Evolutionary conservation across 2,113 vertebrate genomes (phyloP).

Genomic region (Actenoides hombroni): DNA sequence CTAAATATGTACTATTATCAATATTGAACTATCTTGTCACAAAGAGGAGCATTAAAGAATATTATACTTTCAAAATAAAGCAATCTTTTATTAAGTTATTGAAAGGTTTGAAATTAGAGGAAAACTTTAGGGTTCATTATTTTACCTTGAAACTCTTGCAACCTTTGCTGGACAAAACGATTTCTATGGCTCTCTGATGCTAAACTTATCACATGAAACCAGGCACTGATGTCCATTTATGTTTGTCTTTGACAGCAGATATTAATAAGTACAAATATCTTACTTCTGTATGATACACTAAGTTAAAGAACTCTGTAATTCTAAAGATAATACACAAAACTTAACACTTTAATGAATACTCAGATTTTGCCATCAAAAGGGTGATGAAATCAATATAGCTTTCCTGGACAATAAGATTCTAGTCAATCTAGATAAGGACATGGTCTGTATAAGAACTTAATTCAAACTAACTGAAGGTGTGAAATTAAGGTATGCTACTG

Average conservation of each 20-base stretch:
- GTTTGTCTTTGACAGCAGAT: background rate
- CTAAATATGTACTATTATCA: background rate
- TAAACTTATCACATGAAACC: background rate
- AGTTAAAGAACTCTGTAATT: background rate
- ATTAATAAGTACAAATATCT: background rate
- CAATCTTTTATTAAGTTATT: background rate
- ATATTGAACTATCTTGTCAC: background rate
- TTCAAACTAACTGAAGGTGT: background rate
- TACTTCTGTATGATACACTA: background rate
- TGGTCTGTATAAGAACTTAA: background rate
- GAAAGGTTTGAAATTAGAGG: background rate
- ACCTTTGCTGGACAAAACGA: background rate
- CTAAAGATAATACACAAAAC: background rate
- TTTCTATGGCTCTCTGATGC: background rate
- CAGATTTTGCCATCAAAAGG: background rate
- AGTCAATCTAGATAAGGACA: background rate
- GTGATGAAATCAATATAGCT: background rate
- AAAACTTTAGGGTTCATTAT: background rate
- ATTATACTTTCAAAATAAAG: background rate
- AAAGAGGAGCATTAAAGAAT: background rate
- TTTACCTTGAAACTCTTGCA: background rate
- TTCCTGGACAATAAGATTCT: background rate
- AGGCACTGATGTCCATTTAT: background rate
- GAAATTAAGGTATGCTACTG: background rate
- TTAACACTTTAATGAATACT: background rate